Evolutionary conservation across 1,140 invertebrate genomes (phyloP), one percentile per base, ranked within the genome.

Genomic region (Augochlora pura): DNA sequence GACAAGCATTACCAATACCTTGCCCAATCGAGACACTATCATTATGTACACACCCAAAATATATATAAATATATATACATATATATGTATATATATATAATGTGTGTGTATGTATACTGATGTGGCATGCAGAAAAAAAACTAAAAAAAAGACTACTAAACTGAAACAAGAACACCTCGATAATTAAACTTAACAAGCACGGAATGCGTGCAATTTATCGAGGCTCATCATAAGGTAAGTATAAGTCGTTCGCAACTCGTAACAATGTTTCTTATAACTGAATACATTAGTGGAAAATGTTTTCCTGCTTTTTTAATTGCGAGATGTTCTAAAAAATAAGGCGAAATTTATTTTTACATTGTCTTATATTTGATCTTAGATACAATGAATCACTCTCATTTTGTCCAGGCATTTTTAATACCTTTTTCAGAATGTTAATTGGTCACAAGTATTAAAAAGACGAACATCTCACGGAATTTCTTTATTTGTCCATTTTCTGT

Each of bases 241-340:
- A 91, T 88, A 88, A 87, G 88, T 91, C 88, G 86, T 87, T 90
- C 87, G 86, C 89, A 89, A 81, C 86, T 90, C 85, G 87, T 88
- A 79, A 86, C 79, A 69, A 67, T 76, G 67, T 77, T 76, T 72
- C 49, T 87, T 69, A 69, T 80, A 69, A 27, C 39, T 57, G 25
- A 65, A 49, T 32, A 57, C 21, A 69, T 59, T 59, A 16, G 32
- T 62, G 60, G 18, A 32, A 46, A 57, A 60, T 21, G 0, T 16
- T 52, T 52, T 52, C 21, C 49, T 77, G 64, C 63, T 62, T 77
- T 72, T 69, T n/a, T 64, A 42, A 42, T 42, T 23, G 46, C 42
- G 21, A 77, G 27, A 71, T 63, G 46, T 27, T 64, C 46, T 60
- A 77, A 23, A 18, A 32, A 54, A 16, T 71, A 52, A 46, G 32